Base-by-base conservation (phyloP, 2,797 vertebrate genomes). In the Gadopsis bispinosus region DNA sequence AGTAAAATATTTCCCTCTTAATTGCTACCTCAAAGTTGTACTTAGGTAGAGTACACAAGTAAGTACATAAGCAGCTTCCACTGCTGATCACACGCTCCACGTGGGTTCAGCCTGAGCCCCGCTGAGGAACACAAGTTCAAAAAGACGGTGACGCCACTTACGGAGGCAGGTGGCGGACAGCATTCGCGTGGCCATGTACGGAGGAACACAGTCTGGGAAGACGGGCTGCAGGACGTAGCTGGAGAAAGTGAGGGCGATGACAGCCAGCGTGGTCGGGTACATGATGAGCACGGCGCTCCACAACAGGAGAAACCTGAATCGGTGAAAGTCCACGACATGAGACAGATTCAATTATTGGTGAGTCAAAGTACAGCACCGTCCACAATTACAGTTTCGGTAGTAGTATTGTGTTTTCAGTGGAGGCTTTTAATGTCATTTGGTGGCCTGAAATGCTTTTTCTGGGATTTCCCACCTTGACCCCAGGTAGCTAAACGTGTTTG, bases 251-350 rank as follows among this genome's bases (percentile, higher is more conserved):
- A 99, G 94, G 0, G 98, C 94, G 72, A 99, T 99, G 85, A 99
- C 98, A 0, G 98, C 98, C 92, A 99, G 94, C 29, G 97, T 99
- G 68, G 98, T 99, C 0, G 98, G 98, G 82, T 99, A 99, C 97
- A 99, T 99, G 94, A 99, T 98, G 75, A 99, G 94, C 6, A 99
- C 97, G 0, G 98, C 97, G 0, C 97, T 99, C 98, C 98, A 99
- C 79, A 99, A 91, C 83, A 99, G 93, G 37, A 99, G 94, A 69
- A 99, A 99, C 75, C 98, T 99, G 93, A 4, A 75, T 0, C 1
- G 66, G 37, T 62, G 11, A 31, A 69, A 4, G 33, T 60, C 19
- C 56, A 13, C 13, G 7, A 63, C 31, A 62, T 7, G 26, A 43
- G 7, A 41, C 51, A 51, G 19, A 55, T 29, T 54, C 53, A 51